Evolutionary conservation across 1,140 invertebrate species (phyloP), one percentile per base, ranked within the genome.

Genomic region (Listronotus bonariensis): DNA sequence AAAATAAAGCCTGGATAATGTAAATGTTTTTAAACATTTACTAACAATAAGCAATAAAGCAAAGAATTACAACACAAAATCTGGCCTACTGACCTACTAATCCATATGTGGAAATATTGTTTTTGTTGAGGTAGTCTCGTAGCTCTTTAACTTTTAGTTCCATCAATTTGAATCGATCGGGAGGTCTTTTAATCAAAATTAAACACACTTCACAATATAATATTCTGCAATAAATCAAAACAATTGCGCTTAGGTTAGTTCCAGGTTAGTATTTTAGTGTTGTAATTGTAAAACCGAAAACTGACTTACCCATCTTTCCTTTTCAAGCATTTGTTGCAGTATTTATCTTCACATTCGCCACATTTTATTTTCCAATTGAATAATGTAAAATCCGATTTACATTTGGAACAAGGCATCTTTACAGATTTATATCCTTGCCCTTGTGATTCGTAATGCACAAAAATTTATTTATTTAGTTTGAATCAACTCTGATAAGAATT

Each of bases 101-200:
- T 48, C 77, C 77, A 57, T 73, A 65, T 7, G 77, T 78, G 12
- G 77, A 74, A 41, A 78, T 69, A 59, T 78, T 71, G 64, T 76
- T 63, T 61, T 75, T 76, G 53, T 77, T 77, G 18, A 78, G 63
- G 67, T 78, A 78, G 10, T 71, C 67, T 68, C 76, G 73, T n/a
- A 78, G 67, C 46, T 78, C 77, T 67, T 76, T 78, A 4, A 72
- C 60, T 65, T 76, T 76, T n/a, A 78, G 55, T 70, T 78, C 73
- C 75, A 78, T 77, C 45, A 78, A 58, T 54, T 76, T 71, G n/a
- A 60, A 65, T 58, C 71, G 58, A 55, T 75, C 73, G 11, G 76
- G 75, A 11, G 77, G 77, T 40, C 77, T 66, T 52, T 73, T 74
- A 14, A 74, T 71, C 56, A 78, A 62, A 56, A 77, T 69, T 38